These are phyloP conservation scores for Anarrhichthys ocellatus DNA, from an alignment of 2,113 vertebrate genomes.

Conservation along the genomic window DNA sequence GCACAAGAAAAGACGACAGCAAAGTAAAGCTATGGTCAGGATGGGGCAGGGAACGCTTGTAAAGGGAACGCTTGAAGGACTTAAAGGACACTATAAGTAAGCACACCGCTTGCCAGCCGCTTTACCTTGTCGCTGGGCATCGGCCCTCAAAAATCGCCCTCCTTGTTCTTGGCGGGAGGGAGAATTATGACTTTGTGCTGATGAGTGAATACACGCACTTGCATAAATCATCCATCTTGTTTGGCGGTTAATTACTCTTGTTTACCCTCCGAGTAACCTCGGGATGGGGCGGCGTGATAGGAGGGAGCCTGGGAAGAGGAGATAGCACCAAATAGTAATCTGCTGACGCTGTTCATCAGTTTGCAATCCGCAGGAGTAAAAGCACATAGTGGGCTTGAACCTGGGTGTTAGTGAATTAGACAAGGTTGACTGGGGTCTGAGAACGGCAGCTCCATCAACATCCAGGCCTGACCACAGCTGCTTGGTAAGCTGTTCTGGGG, in stretches of 20 bases:
- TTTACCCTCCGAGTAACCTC: constrained; percentile 82
- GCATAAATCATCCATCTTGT: constrained; percentile 83
- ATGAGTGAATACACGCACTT: constrained; percentile 75
- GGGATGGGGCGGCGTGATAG: constrained; percentile 77
- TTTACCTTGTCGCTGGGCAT: constrained; percentile 63
- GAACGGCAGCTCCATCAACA: constrained; percentile 65
- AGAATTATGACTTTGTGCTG: constrained; percentile 79
- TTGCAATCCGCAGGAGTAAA: constrained; percentile 70
- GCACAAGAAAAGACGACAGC: constrained; percentile 71
- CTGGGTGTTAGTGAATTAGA: constrained; percentile 67
- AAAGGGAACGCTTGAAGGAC: constrained; percentile 54
- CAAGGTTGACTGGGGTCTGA: constrained; percentile 60
- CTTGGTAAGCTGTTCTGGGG: constrained; percentile 70
- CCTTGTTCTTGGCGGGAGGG: constrained; percentile 59
- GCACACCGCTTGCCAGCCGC: constrained; percentile 42
- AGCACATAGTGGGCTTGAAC: constrained; percentile 63
- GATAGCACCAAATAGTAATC: constrained; percentile 82
- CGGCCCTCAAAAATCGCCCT: constrained; percentile 63
- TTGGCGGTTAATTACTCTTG: constrained; percentile 84
- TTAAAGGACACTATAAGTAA: constrained; percentile 58
- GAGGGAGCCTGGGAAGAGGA: constrained; percentile 71
- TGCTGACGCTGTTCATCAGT: constrained; percentile 77
- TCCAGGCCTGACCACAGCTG: constrained; percentile 49
- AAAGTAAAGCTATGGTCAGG: constrained; percentile 58
- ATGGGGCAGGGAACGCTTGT: not conserved